Evolutionary conservation across 2,113 vertebrate species (phyloP).

Genomic region (Cryptomyrus ogoouensis): DNA sequence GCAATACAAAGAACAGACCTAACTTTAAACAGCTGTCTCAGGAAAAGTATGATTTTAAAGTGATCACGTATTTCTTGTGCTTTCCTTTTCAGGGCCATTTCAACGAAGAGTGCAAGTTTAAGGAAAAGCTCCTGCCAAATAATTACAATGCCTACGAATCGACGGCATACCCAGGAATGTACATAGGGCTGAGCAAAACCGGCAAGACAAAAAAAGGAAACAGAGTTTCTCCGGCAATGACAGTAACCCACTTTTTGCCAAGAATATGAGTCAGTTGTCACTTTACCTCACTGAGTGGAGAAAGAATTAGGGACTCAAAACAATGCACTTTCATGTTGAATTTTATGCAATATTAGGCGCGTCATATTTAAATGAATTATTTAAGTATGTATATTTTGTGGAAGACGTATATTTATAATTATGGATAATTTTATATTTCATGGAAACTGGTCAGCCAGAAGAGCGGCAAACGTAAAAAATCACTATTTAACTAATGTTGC

Average conservation of each 20-base stretch:
- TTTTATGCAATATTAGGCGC: slow-evolving; percentile 50
- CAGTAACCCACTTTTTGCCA: slow-evolving; percentile 95
- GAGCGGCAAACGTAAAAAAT: slow-evolving; percentile 32
- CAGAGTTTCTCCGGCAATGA: slow-evolving; percentile 87
- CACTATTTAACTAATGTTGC: slow-evolving; percentile 32
- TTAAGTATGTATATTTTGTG: slow-evolving; percentile 38
- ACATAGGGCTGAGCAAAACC: slow-evolving; percentile 87
- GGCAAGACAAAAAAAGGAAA: slow-evolving; percentile 94
- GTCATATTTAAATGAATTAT: slow-evolving; percentile 39
- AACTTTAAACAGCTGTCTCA: neutral
- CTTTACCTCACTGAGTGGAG: slow-evolving; percentile 46
- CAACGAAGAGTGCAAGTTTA: slow-evolving; percentile 88
- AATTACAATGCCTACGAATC: slow-evolving; percentile 98
- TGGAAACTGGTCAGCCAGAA: slow-evolving; percentile 48
- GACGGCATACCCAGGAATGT: slow-evolving; percentile 73
- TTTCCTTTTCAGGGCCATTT: slow-evolving; percentile 71
- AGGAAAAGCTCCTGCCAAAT: slow-evolving; percentile 90
- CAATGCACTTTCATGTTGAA: slow-evolving; percentile 59
- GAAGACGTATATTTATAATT: slow-evolving; percentile 68
- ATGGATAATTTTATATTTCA: slow-evolving; percentile 50
- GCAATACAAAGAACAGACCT: neutral
- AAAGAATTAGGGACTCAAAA: slow-evolving; percentile 36
- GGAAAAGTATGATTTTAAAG: neutral
- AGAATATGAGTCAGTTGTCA: slow-evolving; percentile 73
- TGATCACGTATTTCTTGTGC: neutral